phyloP scores from a whole-genome alignment of 1,140 invertebrate genomes.

The Tachypleus tridentatus region DNA sequence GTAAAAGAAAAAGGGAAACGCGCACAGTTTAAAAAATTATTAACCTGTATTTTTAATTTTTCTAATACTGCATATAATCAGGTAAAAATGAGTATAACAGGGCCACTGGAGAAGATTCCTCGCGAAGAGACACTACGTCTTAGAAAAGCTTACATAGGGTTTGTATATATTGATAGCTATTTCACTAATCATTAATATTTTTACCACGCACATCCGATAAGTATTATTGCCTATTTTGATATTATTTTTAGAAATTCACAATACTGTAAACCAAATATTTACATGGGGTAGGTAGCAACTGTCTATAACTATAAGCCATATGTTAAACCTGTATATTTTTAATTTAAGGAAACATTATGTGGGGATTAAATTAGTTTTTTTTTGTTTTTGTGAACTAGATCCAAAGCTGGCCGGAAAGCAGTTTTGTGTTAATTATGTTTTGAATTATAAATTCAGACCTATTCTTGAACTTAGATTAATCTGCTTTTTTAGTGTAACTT shows the following conservation, averaged over 20 bases:
- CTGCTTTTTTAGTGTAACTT: too few species aligned
- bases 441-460: too few species aligned
- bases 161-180: conserved; percentile 32
- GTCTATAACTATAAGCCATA: conserved; percentile 5
- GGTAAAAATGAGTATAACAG: background rate
- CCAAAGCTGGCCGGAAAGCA: too few species aligned
- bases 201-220: background rate
- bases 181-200: conserved; percentile 1
- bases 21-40: too few species aligned
- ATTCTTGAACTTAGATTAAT: too few species aligned
- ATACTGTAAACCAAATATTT: background rate
- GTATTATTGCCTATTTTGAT: conserved; percentile 3
- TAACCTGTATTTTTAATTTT: too few species aligned
- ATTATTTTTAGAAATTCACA: background rate
- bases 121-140: conserved; percentile 64
- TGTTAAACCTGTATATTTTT: conserved; percentile 8
- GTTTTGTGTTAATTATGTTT: too few species aligned
- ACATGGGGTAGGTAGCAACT: background rate
- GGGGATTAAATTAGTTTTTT: too few species aligned
- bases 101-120: conserved; percentile 49
- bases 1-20: too few species aligned
- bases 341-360: conserved; percentile 4
- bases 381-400: too few species aligned
- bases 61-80: too few species aligned
- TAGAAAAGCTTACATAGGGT: conserved; percentile 66